Evolutionary conservation across 2,888 invertebrate genomes (phyloP).

Genomic region (Dendrolimus pini): DNA sequence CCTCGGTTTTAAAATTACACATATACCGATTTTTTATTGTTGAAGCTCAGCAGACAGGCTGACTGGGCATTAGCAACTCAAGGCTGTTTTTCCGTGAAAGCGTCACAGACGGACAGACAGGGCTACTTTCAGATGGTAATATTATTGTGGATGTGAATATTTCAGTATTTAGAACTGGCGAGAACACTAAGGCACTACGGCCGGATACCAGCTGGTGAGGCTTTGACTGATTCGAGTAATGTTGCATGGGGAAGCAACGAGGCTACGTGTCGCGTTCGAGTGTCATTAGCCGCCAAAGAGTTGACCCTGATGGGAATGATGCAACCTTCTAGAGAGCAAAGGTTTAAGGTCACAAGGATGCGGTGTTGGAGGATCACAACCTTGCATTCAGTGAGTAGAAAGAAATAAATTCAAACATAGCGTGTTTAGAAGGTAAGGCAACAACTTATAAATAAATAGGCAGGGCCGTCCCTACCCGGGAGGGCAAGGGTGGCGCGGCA

Average conservation of each 20-base stretch:
- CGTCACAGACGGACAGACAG: no score
- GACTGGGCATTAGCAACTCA: no score
- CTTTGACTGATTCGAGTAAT: slow-evolving; percentile 46
- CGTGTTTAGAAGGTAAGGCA: no score
- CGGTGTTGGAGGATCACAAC: slow-evolving; percentile 98
- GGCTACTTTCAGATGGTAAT: no score
- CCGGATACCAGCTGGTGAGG: slow-evolving; percentile 79
- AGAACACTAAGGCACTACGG: slow-evolving; percentile 92
- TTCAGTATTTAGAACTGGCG: slow-evolving; percentile 90
- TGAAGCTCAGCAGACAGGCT: no score
- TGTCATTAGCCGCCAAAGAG: slow-evolving; percentile 92
- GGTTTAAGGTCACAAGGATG: slow-evolving; percentile 96
- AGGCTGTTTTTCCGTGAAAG: no score
- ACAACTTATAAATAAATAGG: no score
- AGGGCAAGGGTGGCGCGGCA: no score
- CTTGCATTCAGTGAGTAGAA: slow-evolving; percentile 79
- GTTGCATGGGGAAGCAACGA: slow-evolving; percentile 30
- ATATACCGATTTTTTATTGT: no score
- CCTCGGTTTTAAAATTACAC: no score
- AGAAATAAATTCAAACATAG: no score
- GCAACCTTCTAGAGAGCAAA: slow-evolving; percentile 84
- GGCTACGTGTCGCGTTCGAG: slow-evolving; percentile 58
- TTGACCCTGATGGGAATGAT: slow-evolving; percentile 82
- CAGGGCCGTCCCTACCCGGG: no score
- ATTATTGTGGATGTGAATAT: slow-evolving; percentile 6